Percentiles rank a stretch among this genome's conserved stretches.
These are phyloP conservation scores for Noturus placidus DNA, from an alignment of 2,113 vertebrate species.

Conservation along the genomic window DNA sequence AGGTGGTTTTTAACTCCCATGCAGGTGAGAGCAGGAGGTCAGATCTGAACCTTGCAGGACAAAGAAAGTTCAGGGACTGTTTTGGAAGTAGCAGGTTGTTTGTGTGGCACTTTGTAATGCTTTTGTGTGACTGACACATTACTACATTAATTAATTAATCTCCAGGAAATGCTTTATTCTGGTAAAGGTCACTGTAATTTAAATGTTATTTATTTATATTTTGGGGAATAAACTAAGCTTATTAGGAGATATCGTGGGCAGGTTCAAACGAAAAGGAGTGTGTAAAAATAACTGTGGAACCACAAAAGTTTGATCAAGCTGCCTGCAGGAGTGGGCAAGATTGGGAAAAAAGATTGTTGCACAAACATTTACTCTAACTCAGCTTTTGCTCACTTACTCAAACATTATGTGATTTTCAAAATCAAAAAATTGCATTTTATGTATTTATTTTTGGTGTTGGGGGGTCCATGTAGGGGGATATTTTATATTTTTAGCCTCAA, in stretches of 20 bases:
- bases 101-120: background rate
- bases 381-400: no score
- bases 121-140: background rate
- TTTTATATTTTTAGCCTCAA: background rate
- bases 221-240: background rate
- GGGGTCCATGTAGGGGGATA: background rate
- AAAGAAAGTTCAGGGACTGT: background rate
- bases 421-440: background rate
- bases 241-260: background rate
- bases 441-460: background rate
- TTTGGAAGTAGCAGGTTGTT: background rate
- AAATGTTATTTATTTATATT: background rate
- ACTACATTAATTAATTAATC: background rate
- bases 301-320: background rate
- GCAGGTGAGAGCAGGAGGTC: no score
- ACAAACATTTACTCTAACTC: background rate
- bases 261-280: background rate
- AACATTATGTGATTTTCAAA: background rate
- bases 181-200: background rate
- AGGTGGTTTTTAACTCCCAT: background rate
- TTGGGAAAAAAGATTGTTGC: background rate
- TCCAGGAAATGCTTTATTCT: no score
- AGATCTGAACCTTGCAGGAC: background rate
- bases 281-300: background rate
- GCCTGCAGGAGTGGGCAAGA: background rate